Base-by-base conservation (phyloP, 2,797 vertebrate species). In the Semotilus atromaculatus region DNA sequence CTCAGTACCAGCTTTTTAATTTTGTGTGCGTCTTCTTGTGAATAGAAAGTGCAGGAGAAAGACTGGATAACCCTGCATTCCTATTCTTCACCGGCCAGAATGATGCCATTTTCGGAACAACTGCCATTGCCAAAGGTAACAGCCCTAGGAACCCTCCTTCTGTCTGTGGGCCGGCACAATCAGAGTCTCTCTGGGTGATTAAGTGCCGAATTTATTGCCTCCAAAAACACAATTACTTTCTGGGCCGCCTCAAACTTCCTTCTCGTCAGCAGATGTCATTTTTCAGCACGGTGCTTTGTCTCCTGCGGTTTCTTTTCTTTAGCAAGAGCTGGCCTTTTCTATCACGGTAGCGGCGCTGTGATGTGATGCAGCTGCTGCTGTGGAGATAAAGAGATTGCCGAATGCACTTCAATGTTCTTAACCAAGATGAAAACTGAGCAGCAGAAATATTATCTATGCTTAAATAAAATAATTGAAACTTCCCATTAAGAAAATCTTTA, bases 141-240 rank as follows among this genome's bases (percentile, higher is more conserved):
- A 92, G 94, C 92, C 76, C 86, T 88, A 93, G 91, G 91, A 89
- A 90, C 83, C 77, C 82, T 88, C 88, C 93, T 92, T 91, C 89
- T 87, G 73, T 90, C 89, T 89, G 93, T 94, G 86, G n/a, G 92
- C 92, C 90, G 88, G 92, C 88, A 87, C 91, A 93, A 90, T 93
- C 93, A 91, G 90, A 90, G 91, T 94, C 88, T 90, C 91, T 89
- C 87, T 88, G 86, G 58, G 86, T 96, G 95, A 97, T 97, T 97
- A 96, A 96, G 97, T 94, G 7, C 93, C 88, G 90, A 94, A 94
- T 96, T 92, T 95, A 96, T 95, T 96, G 94, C 92, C 94, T 95
- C 92, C 91, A 95, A 97, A 97, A 97, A 96, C 94, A 95, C 92
- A 91, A 94, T 95, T 94, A 94, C 94, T 96, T 97, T 95, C 94